These are phyloP conservation scores for Microhierax caerulescens DNA, from an alignment of 2,797 vertebrate species.

Conservation along the genomic window DNA sequence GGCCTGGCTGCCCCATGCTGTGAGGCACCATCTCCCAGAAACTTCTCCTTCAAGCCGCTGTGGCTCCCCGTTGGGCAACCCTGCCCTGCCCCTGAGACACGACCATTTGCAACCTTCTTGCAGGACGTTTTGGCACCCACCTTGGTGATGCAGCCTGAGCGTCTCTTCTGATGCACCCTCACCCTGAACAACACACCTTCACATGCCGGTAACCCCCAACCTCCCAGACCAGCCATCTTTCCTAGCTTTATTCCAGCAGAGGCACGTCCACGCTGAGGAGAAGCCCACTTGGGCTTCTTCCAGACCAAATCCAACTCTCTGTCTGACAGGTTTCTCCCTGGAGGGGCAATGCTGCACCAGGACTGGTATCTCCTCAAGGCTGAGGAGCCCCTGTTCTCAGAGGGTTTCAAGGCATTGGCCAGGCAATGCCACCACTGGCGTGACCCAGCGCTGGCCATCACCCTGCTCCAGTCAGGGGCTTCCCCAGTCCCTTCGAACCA, in stretches of 20 bases:
- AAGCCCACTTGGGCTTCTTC: not conserved
- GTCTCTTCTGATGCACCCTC: not conserved
- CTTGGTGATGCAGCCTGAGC: not conserved
- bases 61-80: not conserved
- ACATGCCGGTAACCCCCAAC: not conserved
- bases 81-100: not conserved
- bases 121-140: not conserved
- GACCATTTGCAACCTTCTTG: not conserved
- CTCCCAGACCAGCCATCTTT: not conserved
- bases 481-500: not conserved
- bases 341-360: not conserved
- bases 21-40: not conserved
- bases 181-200: not conserved
- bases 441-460: accelerated
- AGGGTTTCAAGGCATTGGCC: not conserved
- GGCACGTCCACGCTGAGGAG: not conserved
- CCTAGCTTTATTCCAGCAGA: not conserved
- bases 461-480: not conserved
- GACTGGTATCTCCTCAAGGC: not conserved
- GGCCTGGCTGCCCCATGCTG: not conserved
- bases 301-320: not conserved
- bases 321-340: not conserved
- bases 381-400: not conserved
- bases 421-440: not conserved
- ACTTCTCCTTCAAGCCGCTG: not conserved